A percentile compares a stretch with the other conserved stretches of the same genome.
Evolutionary conservation across 1,140 invertebrate species (phyloP).

Genomic region (Drosophila pseudoananassae): DNA sequence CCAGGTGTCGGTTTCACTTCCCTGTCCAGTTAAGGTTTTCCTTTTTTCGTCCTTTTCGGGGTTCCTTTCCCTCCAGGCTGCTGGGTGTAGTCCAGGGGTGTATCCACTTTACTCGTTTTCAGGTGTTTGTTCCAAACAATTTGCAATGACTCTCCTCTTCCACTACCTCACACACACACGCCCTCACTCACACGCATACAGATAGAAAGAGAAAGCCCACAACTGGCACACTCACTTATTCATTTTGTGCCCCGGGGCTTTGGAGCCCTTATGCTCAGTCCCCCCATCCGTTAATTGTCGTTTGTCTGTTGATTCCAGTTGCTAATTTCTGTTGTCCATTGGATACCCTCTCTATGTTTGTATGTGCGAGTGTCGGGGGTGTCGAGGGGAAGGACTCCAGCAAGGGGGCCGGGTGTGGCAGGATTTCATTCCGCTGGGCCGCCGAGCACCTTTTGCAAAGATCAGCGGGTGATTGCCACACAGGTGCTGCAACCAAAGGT

Average conservation of each 20-base stretch:
- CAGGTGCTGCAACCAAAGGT: conserved; percentile 19
- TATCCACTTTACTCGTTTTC: conserved; percentile 5
- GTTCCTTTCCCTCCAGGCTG: neutral
- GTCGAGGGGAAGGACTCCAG: neutral
- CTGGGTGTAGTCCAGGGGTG: no score
- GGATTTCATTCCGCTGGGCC: conserved; percentile 3
- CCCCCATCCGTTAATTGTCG: conserved; percentile 44
- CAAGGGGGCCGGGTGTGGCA: neutral
- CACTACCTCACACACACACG: neutral
- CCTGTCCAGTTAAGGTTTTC: neutral
- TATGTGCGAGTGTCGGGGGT: neutral
- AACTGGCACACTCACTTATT: conserved; percentile 45
- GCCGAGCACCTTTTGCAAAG: conserved; percentile 46
- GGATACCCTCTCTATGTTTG: conserved; percentile 9
- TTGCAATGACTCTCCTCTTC: conserved; percentile 25
- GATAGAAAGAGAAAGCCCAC: no score
- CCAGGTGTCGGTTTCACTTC: conserved; percentile 42
- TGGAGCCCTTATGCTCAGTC: conserved; percentile 3
- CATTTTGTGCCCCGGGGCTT: conserved; percentile 29
- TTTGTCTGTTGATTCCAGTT: conserved; percentile 55
- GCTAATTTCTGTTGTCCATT: conserved; percentile 60
- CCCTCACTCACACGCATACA: neutral
- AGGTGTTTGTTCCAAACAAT: conserved; percentile 51
- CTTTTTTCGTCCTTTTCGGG: neutral
- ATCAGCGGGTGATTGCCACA: conserved; percentile 51